phyloP scores from a whole-genome alignment of 2,888 invertebrate genomes.

The Smittia sp. region DNA sequence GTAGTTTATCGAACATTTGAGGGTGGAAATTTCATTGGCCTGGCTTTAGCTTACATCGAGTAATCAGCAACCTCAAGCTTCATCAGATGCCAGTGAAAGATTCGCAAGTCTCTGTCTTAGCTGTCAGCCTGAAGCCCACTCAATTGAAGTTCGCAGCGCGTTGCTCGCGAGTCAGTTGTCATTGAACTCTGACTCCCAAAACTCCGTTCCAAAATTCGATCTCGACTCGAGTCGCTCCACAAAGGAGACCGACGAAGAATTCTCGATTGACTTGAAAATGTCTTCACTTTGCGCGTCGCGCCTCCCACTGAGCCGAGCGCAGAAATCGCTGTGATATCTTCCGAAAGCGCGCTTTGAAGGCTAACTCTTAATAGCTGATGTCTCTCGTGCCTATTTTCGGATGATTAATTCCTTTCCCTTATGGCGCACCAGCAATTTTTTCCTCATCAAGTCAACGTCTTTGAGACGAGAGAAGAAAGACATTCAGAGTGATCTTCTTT shows the following conservation, averaged over 20 bases:
- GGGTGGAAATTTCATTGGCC: no score
- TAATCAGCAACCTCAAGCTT: no score
- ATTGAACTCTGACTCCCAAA: no score
- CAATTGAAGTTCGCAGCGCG: no score
- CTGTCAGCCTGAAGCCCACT: no score
- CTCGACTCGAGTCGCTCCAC: no score
- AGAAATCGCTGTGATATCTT: not conserved
- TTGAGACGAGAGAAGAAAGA: not conserved
- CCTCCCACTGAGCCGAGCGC: not conserved
- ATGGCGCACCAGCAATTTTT: slow-evolving; percentile 8
- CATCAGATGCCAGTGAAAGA: no score
- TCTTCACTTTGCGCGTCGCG: not conserved
- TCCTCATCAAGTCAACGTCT: not conserved
- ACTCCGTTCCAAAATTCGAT: no score
- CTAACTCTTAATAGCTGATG: not conserved
- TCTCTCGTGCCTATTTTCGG: slow-evolving; percentile 7
- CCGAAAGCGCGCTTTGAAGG: not conserved
- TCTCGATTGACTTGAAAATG: slow-evolving; percentile 2
- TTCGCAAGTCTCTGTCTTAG: no score
- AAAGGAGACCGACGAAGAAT: not conserved
- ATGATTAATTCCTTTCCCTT: slow-evolving; percentile 1
- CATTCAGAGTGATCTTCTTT: not conserved
- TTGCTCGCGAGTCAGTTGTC: no score
- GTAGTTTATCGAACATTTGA: no score
- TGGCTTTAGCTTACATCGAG: no score